Base-by-base conservation (phyloP, 92 coral and sea anemone genomes). In the Micromussa lordhowensis region DNA sequence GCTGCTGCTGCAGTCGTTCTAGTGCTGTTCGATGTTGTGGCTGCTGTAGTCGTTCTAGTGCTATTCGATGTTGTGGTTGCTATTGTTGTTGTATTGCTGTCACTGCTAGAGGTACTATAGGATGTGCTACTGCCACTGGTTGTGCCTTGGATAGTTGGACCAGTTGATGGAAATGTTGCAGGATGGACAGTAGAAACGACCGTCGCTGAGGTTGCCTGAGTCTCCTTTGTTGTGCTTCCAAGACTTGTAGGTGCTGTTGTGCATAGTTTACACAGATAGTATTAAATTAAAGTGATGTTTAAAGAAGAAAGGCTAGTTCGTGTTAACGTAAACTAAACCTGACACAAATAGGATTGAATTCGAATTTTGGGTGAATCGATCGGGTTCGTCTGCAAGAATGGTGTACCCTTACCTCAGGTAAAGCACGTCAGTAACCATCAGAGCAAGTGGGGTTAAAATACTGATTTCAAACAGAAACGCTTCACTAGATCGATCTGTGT, bases 201-300 rank as follows among this genome's bases (percentile, higher is more conserved):
- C 9, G 86, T 44, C 1, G 77, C 14, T 53, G 54, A 29, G 29
- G 77, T 44, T 14, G 8, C 30, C 38, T 82, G 32, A 19, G 36
- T 49, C 32, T 5, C 28, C 15, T 75, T 58, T 21, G 81, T 75
- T 24, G 88, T 74, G 70, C 54, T 69, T 1, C 51, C 21, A 10
- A 51, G 9, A 36, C 68, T 54, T 30, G 87, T 63, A 2, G 83
- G 83, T 76, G 58, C 82, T 86, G 83, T n/a, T 12, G 5, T 0
- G 2, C 13, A 28, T 24, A n/a, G n/a, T n/a, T n/a, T n/a, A 66
- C 12, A 28, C 1, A 28, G 17, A 26, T 64, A n/a, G n/a, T 24
- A 61, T 0, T 61, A 61, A 22, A 44, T 44, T 44, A 44, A 44
- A 44, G 51, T 44, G 51, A 44, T 44, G 13, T 8, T 44, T 44